A percentile compares a stretch with the other conserved stretches of the same genome.
Conservation (phyloP, 2,113 vertebrate species). For the Corythornis cristatus region DNA sequence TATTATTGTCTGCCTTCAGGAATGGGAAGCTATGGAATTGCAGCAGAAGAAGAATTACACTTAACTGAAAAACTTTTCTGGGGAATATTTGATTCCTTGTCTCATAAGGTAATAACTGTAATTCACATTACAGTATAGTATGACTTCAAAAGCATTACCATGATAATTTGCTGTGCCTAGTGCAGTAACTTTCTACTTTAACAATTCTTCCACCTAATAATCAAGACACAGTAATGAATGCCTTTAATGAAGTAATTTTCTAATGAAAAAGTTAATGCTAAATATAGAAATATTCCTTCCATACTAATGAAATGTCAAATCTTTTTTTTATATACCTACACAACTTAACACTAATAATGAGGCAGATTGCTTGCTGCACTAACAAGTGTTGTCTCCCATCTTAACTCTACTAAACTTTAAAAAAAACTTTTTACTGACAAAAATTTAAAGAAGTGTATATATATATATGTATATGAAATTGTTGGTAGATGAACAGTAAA, state of each 20-base stretch:
- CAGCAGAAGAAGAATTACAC: constrained; percentile 92
- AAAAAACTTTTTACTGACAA: too few species aligned
- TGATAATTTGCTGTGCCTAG: neutral
- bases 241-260: neutral
- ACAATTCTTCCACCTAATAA: neutral
- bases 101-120: constrained; percentile 86
- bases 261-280: neutral
- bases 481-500: neutral
- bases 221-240: neutral
- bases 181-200: neutral
- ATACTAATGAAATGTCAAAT: neutral
- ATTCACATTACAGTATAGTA: neutral
- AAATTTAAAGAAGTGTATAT: neutral
- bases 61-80: constrained; percentile 99
- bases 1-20: constrained; percentile 97
- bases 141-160: neutral
- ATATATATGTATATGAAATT: neutral
- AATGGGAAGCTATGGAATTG: constrained; percentile 91
- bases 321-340: neutral
- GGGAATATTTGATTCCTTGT: constrained; percentile 97
- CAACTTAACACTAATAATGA: neutral
- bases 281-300: neutral
- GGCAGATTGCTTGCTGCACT: neutral
- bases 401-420: neutral
- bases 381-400: neutral